Evolutionary conservation across 2,797 vertebrate species (phyloP), one percentile per base, ranked within the genome.

Genomic region (Dryobates pubescens): DNA sequence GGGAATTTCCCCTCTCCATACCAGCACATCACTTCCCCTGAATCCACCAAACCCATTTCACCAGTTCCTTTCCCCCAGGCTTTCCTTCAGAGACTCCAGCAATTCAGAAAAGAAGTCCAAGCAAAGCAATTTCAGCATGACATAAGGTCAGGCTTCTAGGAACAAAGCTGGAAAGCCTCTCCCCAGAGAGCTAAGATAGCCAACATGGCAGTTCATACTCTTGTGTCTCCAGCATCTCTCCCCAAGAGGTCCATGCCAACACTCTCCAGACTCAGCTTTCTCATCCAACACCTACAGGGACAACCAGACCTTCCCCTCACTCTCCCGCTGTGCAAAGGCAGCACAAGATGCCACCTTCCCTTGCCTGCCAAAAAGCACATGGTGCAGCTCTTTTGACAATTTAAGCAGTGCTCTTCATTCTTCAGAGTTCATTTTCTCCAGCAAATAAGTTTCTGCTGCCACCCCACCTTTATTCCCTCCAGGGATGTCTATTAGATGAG

Each of bases 41-140:
- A 6, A 68, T 17, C 27, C 72, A 16, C 43, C 36, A 72, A 71
- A 14, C 3, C 13, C 24, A 15, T 0, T 0, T 9, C 34, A 5
- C 11, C 18, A 1, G 0, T 15, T 83, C 34, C 20, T 32, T 54
- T 24, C 62, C 41, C 15, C 10, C 30, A 20, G 27, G 8, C 58
- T 64, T 49, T 56, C 59, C 19, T 65, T 36, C 36, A 36, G 53
- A 45, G 27, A 29, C 9, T 73, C 47, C 58, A 64, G 16, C 26
- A 53, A 27, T 14, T 71, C 49, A 36, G 7, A 69, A 85, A 58
- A 62, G 51, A 64, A 68, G 62, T 3, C 16, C 53, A 86, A 57
- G 36, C 29, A 32, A 73, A 69, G 43, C 24, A 23, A n/a, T 61
- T 81, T 51, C 59, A 59, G 51, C 43, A 75, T 54, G 41, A 53